Evolutionary conservation across 2,797 vertebrate species (phyloP), one percentile per base, ranked within the genome.

Genomic region (Pterois miles): DNA sequence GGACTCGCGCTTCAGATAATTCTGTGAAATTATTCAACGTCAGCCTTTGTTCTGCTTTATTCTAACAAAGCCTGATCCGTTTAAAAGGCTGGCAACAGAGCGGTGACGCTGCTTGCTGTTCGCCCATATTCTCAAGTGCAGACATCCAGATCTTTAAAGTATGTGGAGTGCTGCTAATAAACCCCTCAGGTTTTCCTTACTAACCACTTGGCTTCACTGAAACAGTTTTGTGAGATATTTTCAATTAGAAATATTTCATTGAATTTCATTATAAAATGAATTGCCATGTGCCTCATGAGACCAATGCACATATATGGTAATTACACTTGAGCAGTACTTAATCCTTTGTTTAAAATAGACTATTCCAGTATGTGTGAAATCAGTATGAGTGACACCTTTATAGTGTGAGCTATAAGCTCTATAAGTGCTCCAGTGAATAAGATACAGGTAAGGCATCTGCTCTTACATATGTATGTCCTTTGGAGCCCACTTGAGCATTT

Each of bases 191-290:
- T 89, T 84, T 79, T 40, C 31, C 70, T 78, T 40, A 68, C 74
- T 84, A 71, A 75, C 76, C 62, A 60, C 62, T 85, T 57, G 57
- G 60, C 81, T 85, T 83, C 77, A 80, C 77, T 34, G 56, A 73
- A 86, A 81, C 36, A 40, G 34, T 71, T 73, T 82, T 80, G 38
- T 62, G 8, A 72, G 63, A 81, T 86, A 71, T 87, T 91, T 93
- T 89, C 90, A 92, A 92, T 92, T 88, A 91, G 66, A 81, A 89
- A 82, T 60, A 86, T 87, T 75, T 78, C 56, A 76, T 85, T 88
- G 86, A 87, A 84, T 87, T 88, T 65, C 73, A 83, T 86, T 85
- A 76, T 78, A 75, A 81, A 88, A 81, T 83, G 80, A 88, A 80
- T 65, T 74, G 38, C 56, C 7, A 25, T 50, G 53, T 79, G 78